Percentiles rank a stretch among this genome's conserved stretches.
phyloP scores from a whole-genome alignment of 2,113 vertebrate genomes.

The Larimichthys polyactis region DNA sequence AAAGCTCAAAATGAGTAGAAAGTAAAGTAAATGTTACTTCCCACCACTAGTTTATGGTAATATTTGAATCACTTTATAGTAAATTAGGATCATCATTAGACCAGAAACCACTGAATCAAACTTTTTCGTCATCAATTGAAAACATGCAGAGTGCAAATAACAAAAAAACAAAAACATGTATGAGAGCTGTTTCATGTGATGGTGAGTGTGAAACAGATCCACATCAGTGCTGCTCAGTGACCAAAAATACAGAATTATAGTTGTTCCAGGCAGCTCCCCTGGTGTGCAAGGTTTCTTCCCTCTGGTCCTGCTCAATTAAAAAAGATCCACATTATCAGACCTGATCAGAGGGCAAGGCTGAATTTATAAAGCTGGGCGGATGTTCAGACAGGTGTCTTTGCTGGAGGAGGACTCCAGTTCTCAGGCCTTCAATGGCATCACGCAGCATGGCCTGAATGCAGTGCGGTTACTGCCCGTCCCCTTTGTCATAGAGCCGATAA shows the following conservation, averaged over 20 bases:
- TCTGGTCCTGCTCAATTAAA: constrained; percentile 35
- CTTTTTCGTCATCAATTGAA: neutral
- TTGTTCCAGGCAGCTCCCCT: constrained; percentile 30
- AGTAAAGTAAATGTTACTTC: neutral
- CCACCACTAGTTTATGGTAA: neutral
- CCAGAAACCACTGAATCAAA: neutral
- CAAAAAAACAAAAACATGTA: neutral
- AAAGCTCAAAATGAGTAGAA: neutral
- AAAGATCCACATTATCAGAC: constrained; percentile 36
- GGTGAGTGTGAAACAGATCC: constrained; percentile 1
- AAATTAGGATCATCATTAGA: neutral
- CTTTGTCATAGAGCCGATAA: constrained; percentile 55
- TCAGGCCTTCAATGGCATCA: constrained; percentile 69
- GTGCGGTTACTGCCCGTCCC: constrained; percentile 42
- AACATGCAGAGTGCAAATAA: neutral
- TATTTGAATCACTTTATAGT: neutral
- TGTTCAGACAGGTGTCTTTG: constrained; percentile 41
- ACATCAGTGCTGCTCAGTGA: constrained; percentile 62
- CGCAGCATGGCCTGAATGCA: constrained; percentile 53
- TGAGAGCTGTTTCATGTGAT: neutral
- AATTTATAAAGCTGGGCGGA: constrained; percentile 43
- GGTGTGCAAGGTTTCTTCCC: constrained; percentile 33
- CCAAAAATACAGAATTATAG: constrained; percentile 34
- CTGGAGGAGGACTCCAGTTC: constrained; percentile 49
- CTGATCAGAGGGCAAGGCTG: constrained; percentile 44